Conservation (phyloP, 2,888 invertebrate genomes). For the Phyllotreta cruciferae region DNA sequence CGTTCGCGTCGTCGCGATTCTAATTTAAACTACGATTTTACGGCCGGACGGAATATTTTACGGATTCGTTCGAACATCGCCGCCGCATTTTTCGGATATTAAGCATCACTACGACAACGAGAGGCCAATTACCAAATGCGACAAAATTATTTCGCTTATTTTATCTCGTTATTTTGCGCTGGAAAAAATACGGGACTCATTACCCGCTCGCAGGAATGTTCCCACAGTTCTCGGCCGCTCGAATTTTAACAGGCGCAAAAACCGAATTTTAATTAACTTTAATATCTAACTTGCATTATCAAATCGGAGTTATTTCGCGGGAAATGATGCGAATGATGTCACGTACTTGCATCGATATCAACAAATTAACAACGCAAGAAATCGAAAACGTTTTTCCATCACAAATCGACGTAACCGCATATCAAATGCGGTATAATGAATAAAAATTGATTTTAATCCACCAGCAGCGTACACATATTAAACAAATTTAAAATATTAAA, state of each 20-base stretch:
- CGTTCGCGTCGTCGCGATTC: conserved; percentile 30
- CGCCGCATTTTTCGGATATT: conserved; percentile 46
- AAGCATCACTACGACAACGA: conserved; percentile 30
- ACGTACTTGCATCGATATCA: conserved; percentile 25
- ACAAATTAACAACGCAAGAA: conserved; percentile 37
- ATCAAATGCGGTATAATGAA: conserved; percentile 6
- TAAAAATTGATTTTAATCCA: conserved; percentile 10
- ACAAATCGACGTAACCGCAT: conserved; percentile 38
- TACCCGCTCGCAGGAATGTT: conserved; percentile 21
- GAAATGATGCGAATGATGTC: conserved; percentile 30
- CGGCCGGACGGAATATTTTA: conserved; percentile 41
- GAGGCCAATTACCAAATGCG: conserved; percentile 32
- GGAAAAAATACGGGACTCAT: conserved; percentile 19
- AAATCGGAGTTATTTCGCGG: neutral
- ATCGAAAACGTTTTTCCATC: conserved; percentile 40
- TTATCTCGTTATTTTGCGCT: conserved; percentile 32
- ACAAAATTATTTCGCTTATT: conserved; percentile 37
- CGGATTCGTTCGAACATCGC: conserved; percentile 43
- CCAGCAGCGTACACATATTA: neutral
- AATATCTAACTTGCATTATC: too few species aligned
- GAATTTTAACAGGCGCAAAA: conserved; percentile 1
- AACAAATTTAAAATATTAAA: too few species aligned
- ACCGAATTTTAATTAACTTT: too few species aligned
- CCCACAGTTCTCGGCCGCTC: conserved; percentile 10
- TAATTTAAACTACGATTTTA: conserved; percentile 38